Percentiles rank a stretch among this genome's conserved stretches.
Conservation (phyloP, 2,888 invertebrate species). For the Spodoptera picta region DNA sequence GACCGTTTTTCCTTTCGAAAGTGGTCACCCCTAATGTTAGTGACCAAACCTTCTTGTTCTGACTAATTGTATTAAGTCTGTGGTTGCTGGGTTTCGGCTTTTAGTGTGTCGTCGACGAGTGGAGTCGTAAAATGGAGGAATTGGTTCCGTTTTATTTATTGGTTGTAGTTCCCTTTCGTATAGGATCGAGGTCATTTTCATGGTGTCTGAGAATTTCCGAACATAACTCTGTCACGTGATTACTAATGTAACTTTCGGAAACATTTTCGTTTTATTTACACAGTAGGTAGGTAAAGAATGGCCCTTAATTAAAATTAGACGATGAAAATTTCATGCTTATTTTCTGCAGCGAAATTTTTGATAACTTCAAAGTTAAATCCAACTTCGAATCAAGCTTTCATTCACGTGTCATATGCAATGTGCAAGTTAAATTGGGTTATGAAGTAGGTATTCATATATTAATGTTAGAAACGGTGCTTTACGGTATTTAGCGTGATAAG, state of each 20-base stretch:
- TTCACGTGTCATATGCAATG: constrained; percentile 43
- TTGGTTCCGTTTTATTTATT: constrained; percentile 30
- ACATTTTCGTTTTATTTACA: too few relatives aligned
- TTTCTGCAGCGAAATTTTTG: constrained; percentile 25
- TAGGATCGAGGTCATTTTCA: neutral
- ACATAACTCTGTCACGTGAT: neutral
- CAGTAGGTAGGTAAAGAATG: too few relatives aligned
- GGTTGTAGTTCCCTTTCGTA: constrained; percentile 26
- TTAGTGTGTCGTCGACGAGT: constrained; percentile 38
- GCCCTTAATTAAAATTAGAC: too few relatives aligned
- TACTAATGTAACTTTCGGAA: too few relatives aligned
- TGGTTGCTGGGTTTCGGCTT: constrained; percentile 52
- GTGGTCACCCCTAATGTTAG: constrained; percentile 48
- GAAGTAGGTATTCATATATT: neutral
- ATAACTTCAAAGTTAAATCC: constrained; percentile 24
- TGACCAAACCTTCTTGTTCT: constrained; percentile 47
- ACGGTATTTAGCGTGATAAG: too few relatives aligned
- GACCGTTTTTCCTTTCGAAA: constrained; percentile 47
- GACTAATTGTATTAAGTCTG: constrained; percentile 60
- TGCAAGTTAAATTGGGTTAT: constrained; percentile 42
- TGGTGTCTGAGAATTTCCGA: neutral
- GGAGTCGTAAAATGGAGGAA: constrained; percentile 41
- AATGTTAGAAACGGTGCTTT: too few relatives aligned
- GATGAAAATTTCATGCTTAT: neutral
- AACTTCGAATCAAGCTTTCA: constrained; percentile 29